Conservation (phyloP, 2,888 invertebrate genomes). For the Incurvaria masculella region DNA sequence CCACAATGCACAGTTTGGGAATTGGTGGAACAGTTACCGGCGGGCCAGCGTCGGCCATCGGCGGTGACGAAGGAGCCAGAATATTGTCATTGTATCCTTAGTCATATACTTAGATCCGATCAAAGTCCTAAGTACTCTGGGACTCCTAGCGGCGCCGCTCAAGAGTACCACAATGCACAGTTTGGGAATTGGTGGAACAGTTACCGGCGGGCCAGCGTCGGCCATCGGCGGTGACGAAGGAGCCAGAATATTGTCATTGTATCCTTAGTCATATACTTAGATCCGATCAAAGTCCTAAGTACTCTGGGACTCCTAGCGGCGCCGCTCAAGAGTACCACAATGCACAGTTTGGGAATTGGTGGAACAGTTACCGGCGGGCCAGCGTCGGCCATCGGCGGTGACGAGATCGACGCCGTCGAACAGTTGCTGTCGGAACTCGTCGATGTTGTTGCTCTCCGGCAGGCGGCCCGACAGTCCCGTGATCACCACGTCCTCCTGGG, state of each 20-base stretch:
- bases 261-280: no score
- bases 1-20: background rate
- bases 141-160: background rate
- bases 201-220: no score
- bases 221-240: no score
- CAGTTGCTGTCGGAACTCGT: conserved; percentile 90
- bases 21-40: background rate
- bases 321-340: background rate
- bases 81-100: no score
- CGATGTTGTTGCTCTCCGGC: conserved; percentile 87
- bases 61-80: no score
- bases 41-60: no score
- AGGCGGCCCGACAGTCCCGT: conserved; percentile 84
- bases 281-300: background rate
- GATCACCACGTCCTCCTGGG: conserved; percentile 72
- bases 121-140: background rate
- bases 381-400: conserved; percentile 87
- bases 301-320: background rate
- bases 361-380: conserved; percentile 62
- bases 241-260: no score
- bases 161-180: background rate
- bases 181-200: background rate
- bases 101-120: background rate
- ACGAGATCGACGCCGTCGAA: conserved; percentile 91
- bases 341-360: background rate